These are phyloP conservation scores for Actenoides lindsayi DNA, from an alignment of 2,113 vertebrate genomes.

Conservation along the genomic window DNA sequence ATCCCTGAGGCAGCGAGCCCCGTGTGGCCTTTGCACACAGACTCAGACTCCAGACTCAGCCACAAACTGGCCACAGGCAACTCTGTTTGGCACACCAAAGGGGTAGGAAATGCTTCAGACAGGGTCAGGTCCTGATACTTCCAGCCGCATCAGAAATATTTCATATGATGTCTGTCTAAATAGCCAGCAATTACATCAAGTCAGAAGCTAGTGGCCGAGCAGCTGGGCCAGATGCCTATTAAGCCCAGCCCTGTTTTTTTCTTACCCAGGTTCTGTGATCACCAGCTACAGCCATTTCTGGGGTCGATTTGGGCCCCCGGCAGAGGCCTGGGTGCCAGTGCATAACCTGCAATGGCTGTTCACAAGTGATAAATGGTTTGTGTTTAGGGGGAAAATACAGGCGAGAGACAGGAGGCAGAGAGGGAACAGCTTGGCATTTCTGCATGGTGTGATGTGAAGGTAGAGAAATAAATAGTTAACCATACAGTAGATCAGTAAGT, in stretches of 20 bases:
- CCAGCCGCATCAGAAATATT: not conserved
- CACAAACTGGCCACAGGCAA: not conserved
- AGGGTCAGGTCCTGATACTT: not conserved
- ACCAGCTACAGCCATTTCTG: not conserved
- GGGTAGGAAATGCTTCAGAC: not conserved
- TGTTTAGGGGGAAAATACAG: not conserved
- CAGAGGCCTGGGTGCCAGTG: not conserved
- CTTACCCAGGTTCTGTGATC: not conserved
- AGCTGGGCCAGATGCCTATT: not conserved
- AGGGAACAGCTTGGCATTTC: not conserved
- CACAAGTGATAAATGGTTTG: not conserved
- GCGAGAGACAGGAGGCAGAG: not conserved
- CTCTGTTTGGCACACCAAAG: not conserved
- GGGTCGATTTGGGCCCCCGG: not conserved
- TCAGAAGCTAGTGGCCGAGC: not conserved
- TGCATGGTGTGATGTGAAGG: not conserved
- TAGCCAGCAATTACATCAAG: not conserved
- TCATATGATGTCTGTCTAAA: not conserved
- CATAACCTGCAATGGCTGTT: not conserved
- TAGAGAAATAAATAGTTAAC: not conserved
- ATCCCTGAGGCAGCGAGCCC: not conserved
- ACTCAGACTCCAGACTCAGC: not conserved
- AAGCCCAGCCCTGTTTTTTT: not conserved
- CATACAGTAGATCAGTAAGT: not conserved
- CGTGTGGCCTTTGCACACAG: fast-evolving